A percentile compares a stretch with the other conserved stretches of the same genome.
These are phyloP conservation scores for Leptatherina wallacei DNA, from an alignment of 2,797 vertebrate genomes.

Conservation along the genomic window DNA sequence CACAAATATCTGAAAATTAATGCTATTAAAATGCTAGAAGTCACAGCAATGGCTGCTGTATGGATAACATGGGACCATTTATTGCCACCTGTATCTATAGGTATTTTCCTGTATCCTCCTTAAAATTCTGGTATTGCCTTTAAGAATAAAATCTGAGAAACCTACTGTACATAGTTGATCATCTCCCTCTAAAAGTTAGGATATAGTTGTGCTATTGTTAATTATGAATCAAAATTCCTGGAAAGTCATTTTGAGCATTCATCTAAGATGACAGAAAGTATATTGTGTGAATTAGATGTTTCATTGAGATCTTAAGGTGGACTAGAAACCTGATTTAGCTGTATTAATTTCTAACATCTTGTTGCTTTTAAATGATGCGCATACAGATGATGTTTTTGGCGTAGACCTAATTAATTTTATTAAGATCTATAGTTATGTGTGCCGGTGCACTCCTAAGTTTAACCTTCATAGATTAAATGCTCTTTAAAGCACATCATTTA, in stretches of 20 bases:
- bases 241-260: slow-evolving; percentile 24
- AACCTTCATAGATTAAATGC: background rate
- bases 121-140: no score
- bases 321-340: slow-evolving; percentile 16
- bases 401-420: no score
- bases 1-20: background rate
- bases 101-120: no score
- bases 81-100: no score
- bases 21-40: background rate
- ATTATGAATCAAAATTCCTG: background rate
- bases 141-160: no score
- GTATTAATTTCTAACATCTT: slow-evolving; percentile 30
- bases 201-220: no score
- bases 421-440: background rate
- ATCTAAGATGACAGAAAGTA: slow-evolving; percentile 25
- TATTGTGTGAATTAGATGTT: slow-evolving; percentile 14
- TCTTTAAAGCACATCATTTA: background rate
- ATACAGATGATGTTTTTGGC: background rate
- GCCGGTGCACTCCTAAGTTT: background rate
- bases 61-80: no score
- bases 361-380: slow-evolving; percentile 25
- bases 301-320: slow-evolving; percentile 36
- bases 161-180: no score
- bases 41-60: no score
- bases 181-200: no score